These are phyloP conservation scores for Habroteleia sp. DNA, from an alignment of 2,888 invertebrate genomes.

Conservation along the genomic window DNA sequence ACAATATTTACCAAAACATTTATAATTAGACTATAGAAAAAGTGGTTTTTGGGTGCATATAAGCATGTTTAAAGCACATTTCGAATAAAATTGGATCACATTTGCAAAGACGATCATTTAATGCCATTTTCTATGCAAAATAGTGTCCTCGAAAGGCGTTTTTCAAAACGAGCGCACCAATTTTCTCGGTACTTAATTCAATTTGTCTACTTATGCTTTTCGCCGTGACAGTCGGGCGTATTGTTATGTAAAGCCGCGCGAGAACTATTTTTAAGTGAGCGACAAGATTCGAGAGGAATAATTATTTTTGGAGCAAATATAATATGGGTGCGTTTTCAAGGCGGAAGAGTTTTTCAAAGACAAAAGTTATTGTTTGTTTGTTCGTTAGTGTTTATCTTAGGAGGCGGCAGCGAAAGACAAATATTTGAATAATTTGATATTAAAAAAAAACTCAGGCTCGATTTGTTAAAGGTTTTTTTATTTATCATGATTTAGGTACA, in stretches of 20 bases:
- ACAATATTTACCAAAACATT: too few species aligned
- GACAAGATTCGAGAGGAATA: background rate
- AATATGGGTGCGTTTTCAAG: background rate
- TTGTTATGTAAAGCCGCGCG: constrained; percentile 3
- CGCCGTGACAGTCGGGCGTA: background rate
- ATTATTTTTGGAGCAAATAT: constrained; percentile 12
- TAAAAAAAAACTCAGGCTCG: too few species aligned
- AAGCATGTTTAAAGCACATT: too few species aligned
- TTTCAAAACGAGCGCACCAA: constrained; percentile 3
- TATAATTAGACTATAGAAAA: too few species aligned
- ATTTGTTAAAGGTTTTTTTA: too few species aligned
- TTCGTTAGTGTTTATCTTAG: too few species aligned
- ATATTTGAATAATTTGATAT: too few species aligned
- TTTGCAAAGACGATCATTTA: too few species aligned
- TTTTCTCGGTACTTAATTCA: constrained; percentile 11
- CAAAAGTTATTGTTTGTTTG: background rate
- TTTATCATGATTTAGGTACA: too few species aligned
- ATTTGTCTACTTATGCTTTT: constrained; percentile 4
- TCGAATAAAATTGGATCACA: too few species aligned
- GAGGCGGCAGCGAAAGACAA: too few species aligned
- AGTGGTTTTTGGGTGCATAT: too few species aligned
- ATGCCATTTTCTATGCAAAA: background rate
- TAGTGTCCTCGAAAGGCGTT: constrained; percentile 3
- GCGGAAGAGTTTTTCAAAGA: background rate
- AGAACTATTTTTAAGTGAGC: background rate